Conservation (phyloP, 2,113 vertebrate species). For the chimpanzee (Pan troglodytes) region NHGRI_mPanTro3-v2.1_pri NC_072398.2:185086001-185086500, state of each 20-base stretch:
- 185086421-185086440: neutral
- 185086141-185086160: neutral
- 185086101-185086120: neutral
- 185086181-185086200: neutral
- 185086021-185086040: constrained; percentile 18
- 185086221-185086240: neutral
- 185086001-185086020: neutral
- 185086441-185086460: neutral
- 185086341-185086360: neutral
- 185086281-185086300: neutral
- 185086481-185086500: neutral
- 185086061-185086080: neutral
- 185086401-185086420: neutral
- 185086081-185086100: neutral
- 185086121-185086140: neutral
- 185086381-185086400: neutral
- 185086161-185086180: neutral
- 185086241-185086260: neutral
- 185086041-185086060: neutral
- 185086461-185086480: neutral
- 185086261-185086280: neutral
- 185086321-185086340: neutral
- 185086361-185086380: neutral
- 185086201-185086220: neutral
- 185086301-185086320: neutral